phyloP scores from a whole-genome alignment of 1,140 invertebrate genomes.

The Drosophila santomea region DNA sequence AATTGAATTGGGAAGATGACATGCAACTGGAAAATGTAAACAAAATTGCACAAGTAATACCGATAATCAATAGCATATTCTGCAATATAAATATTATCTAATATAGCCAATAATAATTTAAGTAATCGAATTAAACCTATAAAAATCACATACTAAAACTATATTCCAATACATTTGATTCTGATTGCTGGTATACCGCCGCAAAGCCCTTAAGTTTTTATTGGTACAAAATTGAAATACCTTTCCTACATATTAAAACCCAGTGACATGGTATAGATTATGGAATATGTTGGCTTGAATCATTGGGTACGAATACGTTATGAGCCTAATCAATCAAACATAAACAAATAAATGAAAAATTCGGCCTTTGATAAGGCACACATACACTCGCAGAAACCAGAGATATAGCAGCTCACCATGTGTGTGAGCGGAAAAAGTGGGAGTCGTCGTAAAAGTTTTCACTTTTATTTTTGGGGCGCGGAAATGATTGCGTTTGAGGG shows the following conservation, averaged over 20 bases:
- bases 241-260: not conserved
- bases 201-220: slow-evolving; percentile 2
- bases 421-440: slow-evolving; percentile 5
- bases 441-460: slow-evolving; percentile 56
- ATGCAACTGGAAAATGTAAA: slow-evolving; percentile 6
- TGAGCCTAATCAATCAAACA: slow-evolving; percentile 60
- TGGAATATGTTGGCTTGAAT: slow-evolving; percentile 11
- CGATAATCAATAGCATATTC: not conserved
- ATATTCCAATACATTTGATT: too few species aligned
- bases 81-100: not conserved
- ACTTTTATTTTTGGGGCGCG: slow-evolving; percentile 77
- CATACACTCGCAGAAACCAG: slow-evolving; percentile 3
- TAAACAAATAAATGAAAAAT: slow-evolving; percentile 68
- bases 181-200: not conserved
- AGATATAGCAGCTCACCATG: not conserved
- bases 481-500: slow-evolving; percentile 53
- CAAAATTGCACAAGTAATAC: not conserved
- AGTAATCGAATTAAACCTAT: not conserved
- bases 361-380: slow-evolving; percentile 53
- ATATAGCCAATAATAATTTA: not conserved
- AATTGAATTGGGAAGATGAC: not conserved
- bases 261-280: not conserved
- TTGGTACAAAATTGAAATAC: not conserved
- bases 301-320: slow-evolving; percentile 7
- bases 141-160: not conserved